These are phyloP conservation scores for Drosophila nr. perissopoda DNA, from an alignment of 2,888 invertebrate genomes.

Conservation along the genomic window DNA sequence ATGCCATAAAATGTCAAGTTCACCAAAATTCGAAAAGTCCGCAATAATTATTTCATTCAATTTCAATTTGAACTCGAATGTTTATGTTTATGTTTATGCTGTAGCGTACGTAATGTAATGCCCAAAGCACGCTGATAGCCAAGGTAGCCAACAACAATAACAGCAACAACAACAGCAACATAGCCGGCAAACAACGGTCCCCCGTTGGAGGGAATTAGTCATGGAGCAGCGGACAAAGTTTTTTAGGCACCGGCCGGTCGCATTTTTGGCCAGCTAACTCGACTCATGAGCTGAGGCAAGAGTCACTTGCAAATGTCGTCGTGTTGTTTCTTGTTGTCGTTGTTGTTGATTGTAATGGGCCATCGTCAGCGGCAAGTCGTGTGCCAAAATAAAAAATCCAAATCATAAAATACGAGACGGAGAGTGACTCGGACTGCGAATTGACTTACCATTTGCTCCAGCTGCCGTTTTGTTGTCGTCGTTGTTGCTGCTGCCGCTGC, in stretches of 20 bases:
- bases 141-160: constrained; percentile 8
- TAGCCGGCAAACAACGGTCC: constrained; percentile 17
- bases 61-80: constrained; percentile 71
- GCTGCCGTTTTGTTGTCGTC: constrained; percentile 59
- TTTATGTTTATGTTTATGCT: constrained; percentile 59
- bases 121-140: constrained; percentile 33
- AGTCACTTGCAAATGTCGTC: constrained; percentile 60
- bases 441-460: constrained; percentile 58
- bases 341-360: constrained; percentile 39
- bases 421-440: constrained; percentile 52
- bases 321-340: constrained; percentile 41
- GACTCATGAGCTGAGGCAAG: constrained; percentile 45
- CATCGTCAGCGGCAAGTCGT: constrained; percentile 64
- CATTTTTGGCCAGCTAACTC: constrained; percentile 40
- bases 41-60: constrained; percentile 76
- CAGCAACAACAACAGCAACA: background rate
- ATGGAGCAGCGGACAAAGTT: constrained; percentile 46
- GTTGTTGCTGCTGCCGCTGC: constrained; percentile 1
- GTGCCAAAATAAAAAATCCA: constrained; percentile 54
- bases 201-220: constrained; percentile 65
- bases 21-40: constrained; percentile 56
- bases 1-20: constrained; percentile 75
- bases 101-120: constrained; percentile 39
- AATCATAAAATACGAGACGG: constrained; percentile 56
- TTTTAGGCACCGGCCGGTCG: constrained; percentile 64